Evolutionary conservation across 2,888 invertebrate genomes (phyloP).

Genomic region (Eupithecia vulgata): DNA sequence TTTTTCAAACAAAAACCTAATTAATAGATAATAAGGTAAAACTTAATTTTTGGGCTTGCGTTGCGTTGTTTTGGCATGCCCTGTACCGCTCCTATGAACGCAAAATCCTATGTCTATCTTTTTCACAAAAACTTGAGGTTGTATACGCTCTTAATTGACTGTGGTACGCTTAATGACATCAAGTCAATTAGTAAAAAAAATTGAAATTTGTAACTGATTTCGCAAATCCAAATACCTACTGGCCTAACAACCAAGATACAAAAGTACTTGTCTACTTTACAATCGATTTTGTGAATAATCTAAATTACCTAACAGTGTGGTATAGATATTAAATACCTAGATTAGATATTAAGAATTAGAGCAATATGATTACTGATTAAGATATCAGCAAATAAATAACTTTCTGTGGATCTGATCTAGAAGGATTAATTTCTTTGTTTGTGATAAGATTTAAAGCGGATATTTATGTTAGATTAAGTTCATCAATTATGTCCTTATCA

Average conservation of each 20-base stretch:
- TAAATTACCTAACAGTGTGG: background rate
- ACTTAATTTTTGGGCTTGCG: too few relatives aligned
- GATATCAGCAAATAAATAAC: background rate
- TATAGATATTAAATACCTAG: background rate
- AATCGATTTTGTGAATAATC: background rate
- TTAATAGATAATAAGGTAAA: too few relatives aligned
- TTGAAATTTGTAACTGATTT: background rate
- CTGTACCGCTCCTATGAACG: too few relatives aligned
- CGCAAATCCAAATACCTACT: background rate
- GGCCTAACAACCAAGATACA: background rate
- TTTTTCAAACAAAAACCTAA: too few relatives aligned
- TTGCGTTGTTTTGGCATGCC: too few relatives aligned
- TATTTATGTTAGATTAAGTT: background rate
- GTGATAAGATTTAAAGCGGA: background rate
- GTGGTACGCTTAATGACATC: background rate
- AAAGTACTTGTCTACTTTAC: background rate
- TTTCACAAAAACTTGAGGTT: too few relatives aligned
- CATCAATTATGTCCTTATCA: background rate
- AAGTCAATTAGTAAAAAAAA: background rate
- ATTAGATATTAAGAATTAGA: conserved; percentile 1
- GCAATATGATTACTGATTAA: background rate
- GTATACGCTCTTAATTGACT: too few relatives aligned
- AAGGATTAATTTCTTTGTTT: background rate
- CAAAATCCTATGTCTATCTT: too few relatives aligned
- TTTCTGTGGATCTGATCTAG: background rate